phyloP scores from a whole-genome alignment of 2,888 invertebrate species.

The Drosophila tripunctata region DNA sequence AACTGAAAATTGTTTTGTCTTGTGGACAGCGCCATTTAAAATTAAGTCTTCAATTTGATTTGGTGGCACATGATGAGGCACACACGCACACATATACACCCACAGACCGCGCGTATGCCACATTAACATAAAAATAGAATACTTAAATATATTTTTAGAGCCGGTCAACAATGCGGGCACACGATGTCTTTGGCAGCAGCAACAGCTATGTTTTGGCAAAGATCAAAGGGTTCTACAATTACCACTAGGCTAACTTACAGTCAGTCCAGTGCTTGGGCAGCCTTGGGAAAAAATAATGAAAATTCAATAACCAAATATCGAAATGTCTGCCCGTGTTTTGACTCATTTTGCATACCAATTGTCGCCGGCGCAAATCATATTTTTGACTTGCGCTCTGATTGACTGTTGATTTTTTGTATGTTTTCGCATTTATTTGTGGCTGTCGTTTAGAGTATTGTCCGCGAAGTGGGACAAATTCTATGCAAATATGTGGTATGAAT shows the following conservation, averaged over 20 bases:
- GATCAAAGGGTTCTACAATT: conserved; percentile 42
- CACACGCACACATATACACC: not conserved
- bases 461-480: conserved; percentile 78
- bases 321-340: conserved; percentile 50
- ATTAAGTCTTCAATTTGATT: conserved; percentile 40
- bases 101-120: not conserved
- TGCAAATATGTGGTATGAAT: conserved; percentile 57
- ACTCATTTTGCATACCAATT: conserved; percentile 70
- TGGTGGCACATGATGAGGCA: conserved; percentile 8
- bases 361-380: conserved; percentile 30
- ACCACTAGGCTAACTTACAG: conserved; percentile 42
- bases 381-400: conserved; percentile 30
- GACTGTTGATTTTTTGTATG: conserved; percentile 55
- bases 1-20: conserved; percentile 53
- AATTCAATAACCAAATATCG: conserved; percentile 35
- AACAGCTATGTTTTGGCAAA: too few relatives aligned
- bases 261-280: conserved; percentile 9
- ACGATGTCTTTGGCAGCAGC: conserved; percentile 1
- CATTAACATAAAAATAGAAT: conserved; percentile 22
- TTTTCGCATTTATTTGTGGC: too few relatives aligned
- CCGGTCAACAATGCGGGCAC: conserved; percentile 2
- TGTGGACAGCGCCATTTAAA: conserved; percentile 41
- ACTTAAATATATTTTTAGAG: conserved; percentile 14
- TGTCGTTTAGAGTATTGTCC: conserved; percentile 43
- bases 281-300: conserved; percentile 42